A percentile compares a stretch with the other conserved stretches of the same genome.
phyloP scores from a whole-genome alignment of 64 coral and sea anemone species.

The Montipora sp. region DNA sequence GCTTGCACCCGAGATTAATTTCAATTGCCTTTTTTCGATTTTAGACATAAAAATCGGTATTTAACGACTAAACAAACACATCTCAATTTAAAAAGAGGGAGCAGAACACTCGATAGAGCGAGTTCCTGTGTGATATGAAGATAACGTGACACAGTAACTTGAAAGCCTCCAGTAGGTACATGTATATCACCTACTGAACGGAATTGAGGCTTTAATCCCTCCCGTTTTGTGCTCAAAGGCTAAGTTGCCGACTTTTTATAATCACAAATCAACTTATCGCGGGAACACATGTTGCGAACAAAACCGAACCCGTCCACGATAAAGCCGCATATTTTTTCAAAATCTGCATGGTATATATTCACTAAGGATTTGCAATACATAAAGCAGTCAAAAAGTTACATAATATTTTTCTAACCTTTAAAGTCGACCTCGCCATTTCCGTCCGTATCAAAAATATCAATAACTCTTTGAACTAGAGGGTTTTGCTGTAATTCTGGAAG shows the following conservation, averaged over 20 bases:
- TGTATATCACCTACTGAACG: not conserved
- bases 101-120: not conserved
- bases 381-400: constrained; percentile 47
- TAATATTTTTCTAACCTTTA: constrained; percentile 86
- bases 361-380: not conserved
- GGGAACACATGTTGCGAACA: not conserved
- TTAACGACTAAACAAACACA: not conserved
- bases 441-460: constrained; percentile 98
- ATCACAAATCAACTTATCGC: constrained; percentile 8
- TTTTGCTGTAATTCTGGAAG: constrained; percentile 98
- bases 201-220: constrained; percentile 14
- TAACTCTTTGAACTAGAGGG: constrained; percentile 99
- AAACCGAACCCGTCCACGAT: constrained; percentile 14
- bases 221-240: not conserved
- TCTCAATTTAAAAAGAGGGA: not conserved
- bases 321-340: constrained; percentile 19
- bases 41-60: not conserved
- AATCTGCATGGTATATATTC: constrained; percentile 16
- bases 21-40: not conserved
- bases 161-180: not conserved
- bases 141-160: constrained; percentile 51
- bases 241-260: not conserved
- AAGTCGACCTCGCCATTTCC: constrained; percentile 99
- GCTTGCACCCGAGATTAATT: not conserved
- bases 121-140: constrained; percentile 16